Conservation (phyloP, 2,888 invertebrate genomes). For the Acleris sparsana region DNA sequence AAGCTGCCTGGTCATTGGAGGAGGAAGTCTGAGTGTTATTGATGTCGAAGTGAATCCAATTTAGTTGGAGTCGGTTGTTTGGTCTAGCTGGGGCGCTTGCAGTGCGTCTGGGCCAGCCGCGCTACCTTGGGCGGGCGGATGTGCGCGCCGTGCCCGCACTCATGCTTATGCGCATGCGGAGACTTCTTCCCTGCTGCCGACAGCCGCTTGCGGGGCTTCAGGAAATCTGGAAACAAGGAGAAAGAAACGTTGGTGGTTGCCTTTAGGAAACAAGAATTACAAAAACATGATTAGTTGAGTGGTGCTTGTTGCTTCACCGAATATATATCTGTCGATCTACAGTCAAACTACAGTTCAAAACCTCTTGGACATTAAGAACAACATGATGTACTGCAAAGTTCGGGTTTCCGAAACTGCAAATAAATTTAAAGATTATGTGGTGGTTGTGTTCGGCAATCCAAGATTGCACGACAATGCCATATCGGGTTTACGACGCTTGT, state of each 20-base stretch:
- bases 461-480: conserved; percentile 17
- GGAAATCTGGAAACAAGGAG: conserved; percentile 84
- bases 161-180: conserved; percentile 72
- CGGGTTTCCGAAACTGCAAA: no score
- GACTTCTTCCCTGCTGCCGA: conserved; percentile 78
- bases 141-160: conserved; percentile 74
- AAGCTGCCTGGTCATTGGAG: conserved; percentile 24
- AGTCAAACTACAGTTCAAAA: no score
- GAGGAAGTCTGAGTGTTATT: not conserved
- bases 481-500: conserved; percentile 39
- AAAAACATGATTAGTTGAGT: conserved; percentile 6
- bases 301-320: not conserved
- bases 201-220: conserved; percentile 86
- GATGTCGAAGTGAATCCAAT: conserved; percentile 40
- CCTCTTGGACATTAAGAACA: no score
- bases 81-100: conserved; percentile 76
- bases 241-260: conserved; percentile 40
- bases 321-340: not conserved
- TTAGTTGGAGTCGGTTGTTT: conserved; percentile 41
- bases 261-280: conserved; percentile 24
- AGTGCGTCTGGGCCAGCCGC: conserved; percentile 68
- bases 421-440: no score
- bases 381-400: no score
- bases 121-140: conserved; percentile 79
- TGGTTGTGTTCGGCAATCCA: conserved; percentile 6